Evolutionary conservation across 2,113 vertebrate species (phyloP), one percentile per base, ranked within the genome.

Genomic region (Cairina moschata): DNA sequence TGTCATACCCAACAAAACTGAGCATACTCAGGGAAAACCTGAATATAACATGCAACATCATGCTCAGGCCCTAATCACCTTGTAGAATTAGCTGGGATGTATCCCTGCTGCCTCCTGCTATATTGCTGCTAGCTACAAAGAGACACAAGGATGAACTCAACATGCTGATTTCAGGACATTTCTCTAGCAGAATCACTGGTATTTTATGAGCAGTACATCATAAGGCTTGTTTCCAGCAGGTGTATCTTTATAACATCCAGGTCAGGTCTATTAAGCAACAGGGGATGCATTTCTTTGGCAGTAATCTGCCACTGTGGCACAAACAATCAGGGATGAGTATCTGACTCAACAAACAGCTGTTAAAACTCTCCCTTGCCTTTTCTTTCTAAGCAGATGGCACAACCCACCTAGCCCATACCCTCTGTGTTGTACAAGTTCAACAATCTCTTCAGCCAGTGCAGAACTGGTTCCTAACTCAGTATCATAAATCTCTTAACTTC

Each of bases 281-380:
- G 91, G 91, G 93, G 93, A 94, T 96, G 73, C 76, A 94, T 95
- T 96, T 95, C 91, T 96, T 94, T 93, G 93, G 95, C 93, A 96
- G 89, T 90, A 95, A 93, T 90, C 90, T 96, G 94, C 91, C 79
- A 71, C 91, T 14, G 60, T 94, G 91, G 90, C 91, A 94, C 85
- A 93, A 93, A 95, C 50, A 93, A 88, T 94, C 94, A 93, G 80
- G 83, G 79, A 90, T 91, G 93, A 95, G 83, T 95, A 93, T 91
- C 96, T 91, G 96, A 95, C 91, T 97, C 95, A 95, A 95, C 93
- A 96, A 91, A 95, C 93, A 96, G 91, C 78, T 96, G 95, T 85
- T 94, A 80, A 94, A 90, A 95, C 87, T 92, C 73, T 95, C 83
- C 68, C 69, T 93, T 90, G 76, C 55, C 82, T 94, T 96, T 96